phyloP scores from a whole-genome alignment of 2,113 vertebrate species.

The Xenus cinereus region DNA sequence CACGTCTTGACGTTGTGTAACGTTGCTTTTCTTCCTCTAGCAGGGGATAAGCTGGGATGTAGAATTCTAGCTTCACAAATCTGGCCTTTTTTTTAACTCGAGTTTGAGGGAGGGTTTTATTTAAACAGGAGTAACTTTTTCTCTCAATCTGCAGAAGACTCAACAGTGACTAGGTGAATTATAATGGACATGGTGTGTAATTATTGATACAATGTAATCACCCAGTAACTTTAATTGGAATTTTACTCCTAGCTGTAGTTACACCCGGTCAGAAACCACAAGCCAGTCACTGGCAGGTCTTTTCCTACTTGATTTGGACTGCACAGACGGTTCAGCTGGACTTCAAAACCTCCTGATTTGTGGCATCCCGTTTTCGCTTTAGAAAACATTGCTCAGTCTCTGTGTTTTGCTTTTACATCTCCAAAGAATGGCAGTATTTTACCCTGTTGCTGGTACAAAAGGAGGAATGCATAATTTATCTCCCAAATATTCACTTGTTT shows the following conservation, averaged over 20 bases:
- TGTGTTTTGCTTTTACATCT: neutral
- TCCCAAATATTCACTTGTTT: neutral
- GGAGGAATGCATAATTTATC: neutral
- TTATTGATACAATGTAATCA: neutral
- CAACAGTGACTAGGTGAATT: neutral
- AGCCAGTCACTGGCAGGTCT: neutral
- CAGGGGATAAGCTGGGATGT: neutral
- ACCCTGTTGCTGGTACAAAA: neutral
- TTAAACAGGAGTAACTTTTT: neutral
- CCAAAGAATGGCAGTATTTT: neutral
- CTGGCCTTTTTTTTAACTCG: neutral
- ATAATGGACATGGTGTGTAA: neutral
- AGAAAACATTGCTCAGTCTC: neutral
- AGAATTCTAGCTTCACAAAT: neutral
- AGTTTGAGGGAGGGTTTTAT: neutral
- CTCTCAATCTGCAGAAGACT: neutral
- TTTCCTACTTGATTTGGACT: neutral
- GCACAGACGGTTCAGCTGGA: rapidly evolving
- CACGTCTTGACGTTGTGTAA: neutral
- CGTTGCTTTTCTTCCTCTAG: neutral
- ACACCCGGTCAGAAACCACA: rapidly evolving
- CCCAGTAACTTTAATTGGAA: neutral
- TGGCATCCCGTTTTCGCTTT: neutral
- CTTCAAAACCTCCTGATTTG: neutral
- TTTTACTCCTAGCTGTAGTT: neutral